These are phyloP conservation scores for Hystrix cristata DNA, from an alignment of 2,113 vertebrate species.

Conservation along the genomic window DNA sequence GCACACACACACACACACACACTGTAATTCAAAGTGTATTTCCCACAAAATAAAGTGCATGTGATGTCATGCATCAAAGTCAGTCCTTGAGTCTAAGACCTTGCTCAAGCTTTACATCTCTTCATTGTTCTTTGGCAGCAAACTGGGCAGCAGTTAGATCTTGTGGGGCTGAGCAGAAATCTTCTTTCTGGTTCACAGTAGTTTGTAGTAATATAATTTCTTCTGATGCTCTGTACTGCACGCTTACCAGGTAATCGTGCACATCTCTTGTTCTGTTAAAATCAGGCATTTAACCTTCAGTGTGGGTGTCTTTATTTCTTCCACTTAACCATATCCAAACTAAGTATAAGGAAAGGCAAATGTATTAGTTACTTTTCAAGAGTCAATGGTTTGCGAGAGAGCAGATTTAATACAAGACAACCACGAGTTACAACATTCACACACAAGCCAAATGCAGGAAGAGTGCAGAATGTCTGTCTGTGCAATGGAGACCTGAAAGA, in stretches of 20 bases:
- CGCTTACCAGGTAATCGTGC: background rate
- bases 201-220: background rate
- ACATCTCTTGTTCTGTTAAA: conserved; percentile 29
- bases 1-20: background rate
- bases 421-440: too few relatives aligned
- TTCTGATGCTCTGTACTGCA: background rate
- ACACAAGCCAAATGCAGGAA: too few relatives aligned
- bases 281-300: conserved; percentile 38
- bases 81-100: background rate
- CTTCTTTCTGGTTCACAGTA: background rate
- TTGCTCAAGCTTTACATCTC: background rate
- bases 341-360: background rate
- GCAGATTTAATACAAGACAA: too few relatives aligned
- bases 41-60: background rate
- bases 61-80: background rate
- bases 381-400: too few relatives aligned
- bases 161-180: background rate
- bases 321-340: background rate
- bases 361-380: too few relatives aligned
- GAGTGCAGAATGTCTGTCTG: too few relatives aligned
- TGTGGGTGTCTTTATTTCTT: conserved; percentile 1
- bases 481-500: too few relatives aligned
- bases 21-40: background rate
- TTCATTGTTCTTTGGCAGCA: background rate
- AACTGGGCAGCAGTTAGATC: background rate